Evolutionary conservation across 2,888 invertebrate genomes (phyloP).

Genomic region (Atrina japonica): DNA sequence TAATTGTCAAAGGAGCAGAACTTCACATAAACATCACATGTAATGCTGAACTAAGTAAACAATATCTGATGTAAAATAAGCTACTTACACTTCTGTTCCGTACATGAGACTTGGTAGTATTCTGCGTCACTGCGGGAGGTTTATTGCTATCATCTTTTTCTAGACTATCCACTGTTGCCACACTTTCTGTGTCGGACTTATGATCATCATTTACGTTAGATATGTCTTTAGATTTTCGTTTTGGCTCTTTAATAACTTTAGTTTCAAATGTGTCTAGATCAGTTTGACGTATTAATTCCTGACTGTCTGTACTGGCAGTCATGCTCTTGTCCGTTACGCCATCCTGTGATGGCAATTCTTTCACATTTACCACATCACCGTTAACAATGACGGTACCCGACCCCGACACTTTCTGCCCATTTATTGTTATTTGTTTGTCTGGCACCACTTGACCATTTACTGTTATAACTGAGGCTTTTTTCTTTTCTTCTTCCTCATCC

Average conservation of each 20-base stretch:
- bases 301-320: slow-evolving; percentile 35
- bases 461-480: slow-evolving; percentile 48
- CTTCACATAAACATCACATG: too few species aligned
- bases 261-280: slow-evolving; percentile 75
- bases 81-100: slow-evolving; percentile 66
- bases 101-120: slow-evolving; percentile 51
- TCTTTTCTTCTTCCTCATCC: slow-evolving; percentile 44
- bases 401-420: slow-evolving; percentile 64
- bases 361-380: slow-evolving; percentile 62
- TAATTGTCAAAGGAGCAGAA: too few species aligned
- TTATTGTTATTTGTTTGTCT: slow-evolving; percentile 62
- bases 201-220: slow-evolving; percentile 66
- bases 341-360: slow-evolving; percentile 49
- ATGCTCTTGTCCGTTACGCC: slow-evolving; percentile 32
- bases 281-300: slow-evolving; percentile 68
- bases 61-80: too few species aligned
- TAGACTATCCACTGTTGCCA: slow-evolving; percentile 69
- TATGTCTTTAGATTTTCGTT: slow-evolving; percentile 55
- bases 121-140: slow-evolving; percentile 7
- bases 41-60: too few species aligned
- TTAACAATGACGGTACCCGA: slow-evolving; percentile 66
- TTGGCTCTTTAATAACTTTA: slow-evolving; percentile 55
- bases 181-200: slow-evolving; percentile 70
- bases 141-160: slow-evolving; percentile 61
- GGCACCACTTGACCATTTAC: slow-evolving; percentile 43